Base-by-base conservation (phyloP, 2,113 vertebrate genomes). In the Spilogale gracilis region DNA sequence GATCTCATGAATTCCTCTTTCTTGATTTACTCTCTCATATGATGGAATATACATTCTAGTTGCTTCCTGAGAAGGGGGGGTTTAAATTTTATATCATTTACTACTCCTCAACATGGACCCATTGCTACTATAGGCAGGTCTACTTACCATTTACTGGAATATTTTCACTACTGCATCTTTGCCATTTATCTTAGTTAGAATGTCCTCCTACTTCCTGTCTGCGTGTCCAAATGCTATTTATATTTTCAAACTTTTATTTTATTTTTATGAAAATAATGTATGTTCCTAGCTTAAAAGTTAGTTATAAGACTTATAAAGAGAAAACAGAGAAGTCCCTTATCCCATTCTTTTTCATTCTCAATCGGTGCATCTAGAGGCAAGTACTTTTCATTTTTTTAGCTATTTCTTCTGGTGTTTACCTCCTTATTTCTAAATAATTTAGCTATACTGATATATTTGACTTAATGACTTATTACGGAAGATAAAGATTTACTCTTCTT, bases 211-310 rank as follows among this genome's bases (percentile, higher is more conserved):
- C 17, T 93, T 96, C 63, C 27, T 92, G 56, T 73, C 32, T 84
- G 38, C n/a, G 23, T 45, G 27, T 86, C 27, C 17, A 97, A 71
- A 90, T 71, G 56, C 18, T 83, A 54, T 54, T 91, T 89, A 30
- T 54, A 65, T 82, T 86, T 95, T 89, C 58, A 69, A 79, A 76
- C 6, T 45, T 86, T 92, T 38, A 38, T 38, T 38, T 69, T 43
- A 95, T 87, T 69, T 61, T 97, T 71, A 95, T 69, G 45, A 93
- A 97, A 96, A 96, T 71, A 90, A 91, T 63, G 20, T 38, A 56
- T 18, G 27, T 20, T 63, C 74, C 87, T 27, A 96, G 50, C 78
- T 87, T 20, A 76, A 81, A 94, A 73, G 38, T 80, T 63, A 87
- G 18, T n/a, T 86, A 48, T 25, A 94, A 91, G 23, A 30, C 17